Conservation (phyloP, 1,140 invertebrate genomes). For the Halyomorpha halys region DNA sequence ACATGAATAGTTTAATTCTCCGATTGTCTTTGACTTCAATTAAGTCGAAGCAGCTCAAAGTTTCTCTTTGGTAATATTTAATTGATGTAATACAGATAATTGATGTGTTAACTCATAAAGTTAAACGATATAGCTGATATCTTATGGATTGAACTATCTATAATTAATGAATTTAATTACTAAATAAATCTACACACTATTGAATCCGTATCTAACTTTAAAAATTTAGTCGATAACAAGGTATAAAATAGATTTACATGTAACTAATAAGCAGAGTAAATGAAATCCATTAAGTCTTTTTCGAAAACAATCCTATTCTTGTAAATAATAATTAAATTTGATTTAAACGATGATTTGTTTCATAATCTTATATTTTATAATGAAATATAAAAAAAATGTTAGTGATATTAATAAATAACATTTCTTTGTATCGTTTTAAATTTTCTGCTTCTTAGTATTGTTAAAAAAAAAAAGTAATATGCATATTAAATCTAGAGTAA, state of each 20-base stretch:
- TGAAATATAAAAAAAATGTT: too few relatives aligned
- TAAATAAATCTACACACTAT: conserved; percentile 2
- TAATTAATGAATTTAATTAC: conserved; percentile 1
- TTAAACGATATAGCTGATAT: neutral
- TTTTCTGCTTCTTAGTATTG: too few relatives aligned
- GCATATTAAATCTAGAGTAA: too few relatives aligned
- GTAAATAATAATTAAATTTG: too few relatives aligned
- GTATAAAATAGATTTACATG: conserved; percentile 14
- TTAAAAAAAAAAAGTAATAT: too few relatives aligned
- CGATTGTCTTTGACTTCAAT: neutral
- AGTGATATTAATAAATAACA: too few relatives aligned
- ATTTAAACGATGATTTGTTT: too few relatives aligned
- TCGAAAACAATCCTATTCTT: too few relatives aligned
- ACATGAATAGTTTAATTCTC: neutral
- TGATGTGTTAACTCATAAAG: conserved; percentile 4
- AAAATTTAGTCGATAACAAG: conserved; percentile 11
- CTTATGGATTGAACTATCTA: neutral
- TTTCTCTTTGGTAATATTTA: conserved; percentile 7
- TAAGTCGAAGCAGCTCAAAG: conserved; percentile 10
- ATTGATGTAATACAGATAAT: conserved; percentile 4
- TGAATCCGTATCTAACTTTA: conserved; percentile 11
- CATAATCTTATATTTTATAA: too few relatives aligned
- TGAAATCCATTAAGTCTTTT: too few relatives aligned
- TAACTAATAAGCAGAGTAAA: conserved; percentile 5
- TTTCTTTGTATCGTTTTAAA: too few relatives aligned